Conservation (phyloP, 53 echinoderm and acorn worm genomes). For the Hippasteria phrygiana region DNA sequence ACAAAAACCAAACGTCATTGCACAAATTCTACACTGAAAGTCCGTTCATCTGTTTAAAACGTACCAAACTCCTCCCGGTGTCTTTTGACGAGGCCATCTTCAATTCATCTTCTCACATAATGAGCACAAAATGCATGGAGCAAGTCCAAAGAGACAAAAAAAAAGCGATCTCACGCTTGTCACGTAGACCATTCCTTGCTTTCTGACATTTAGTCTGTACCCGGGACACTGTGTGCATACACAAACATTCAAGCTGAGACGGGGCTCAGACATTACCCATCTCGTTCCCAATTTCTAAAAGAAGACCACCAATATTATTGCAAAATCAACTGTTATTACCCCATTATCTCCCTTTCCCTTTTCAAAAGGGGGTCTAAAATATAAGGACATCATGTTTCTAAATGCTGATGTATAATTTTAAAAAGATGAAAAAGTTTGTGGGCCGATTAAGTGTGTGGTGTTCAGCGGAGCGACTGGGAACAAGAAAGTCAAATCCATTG, state of each 20-base stretch:
- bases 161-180: not conserved
- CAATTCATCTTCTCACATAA: constrained; percentile 30
- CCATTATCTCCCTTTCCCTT: too few relatives aligned
- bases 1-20: not conserved
- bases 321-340: not conserved
- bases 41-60: not conserved
- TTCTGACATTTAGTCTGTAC: constrained; percentile 12
- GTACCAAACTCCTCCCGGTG: constrained; percentile 52
- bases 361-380: too few relatives aligned
- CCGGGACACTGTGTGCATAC: not conserved
- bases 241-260: not conserved
- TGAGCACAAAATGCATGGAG: not conserved
- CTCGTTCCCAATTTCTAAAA: not conserved
- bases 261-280: not conserved
- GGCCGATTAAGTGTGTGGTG: not conserved
- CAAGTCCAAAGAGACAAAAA: constrained; percentile 5
- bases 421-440: too few relatives aligned
- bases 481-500: not conserved
- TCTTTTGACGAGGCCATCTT: constrained; percentile 56
- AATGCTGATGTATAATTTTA: too few relatives aligned
- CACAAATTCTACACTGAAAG: not conserved
- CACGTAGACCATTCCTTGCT: constrained; percentile 20
- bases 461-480: not conserved
- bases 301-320: not conserved
- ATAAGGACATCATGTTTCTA: too few relatives aligned